These are phyloP conservation scores for Phocides pigmalion DNA, from an alignment of 1,140 invertebrate genomes.

Conservation along the genomic window DNA sequence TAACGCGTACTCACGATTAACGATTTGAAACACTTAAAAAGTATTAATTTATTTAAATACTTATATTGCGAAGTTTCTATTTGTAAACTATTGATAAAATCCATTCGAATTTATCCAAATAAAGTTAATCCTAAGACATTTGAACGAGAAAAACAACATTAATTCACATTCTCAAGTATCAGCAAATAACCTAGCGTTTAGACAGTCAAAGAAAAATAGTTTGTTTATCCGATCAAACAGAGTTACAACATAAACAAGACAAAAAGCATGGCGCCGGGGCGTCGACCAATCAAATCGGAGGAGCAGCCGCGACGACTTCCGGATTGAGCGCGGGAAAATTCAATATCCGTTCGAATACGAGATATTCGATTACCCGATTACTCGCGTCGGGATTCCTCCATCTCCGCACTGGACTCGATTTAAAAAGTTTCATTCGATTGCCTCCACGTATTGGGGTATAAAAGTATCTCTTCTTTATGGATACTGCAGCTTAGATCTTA, in stretches of 20 bases:
- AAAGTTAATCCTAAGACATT: background rate
- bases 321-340: constrained; percentile 66
- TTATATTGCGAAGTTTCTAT: too few species aligned
- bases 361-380: constrained; percentile 72
- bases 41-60: too few species aligned
- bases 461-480: constrained; percentile 22
- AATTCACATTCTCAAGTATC: constrained; percentile 35
- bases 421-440: constrained; percentile 44
- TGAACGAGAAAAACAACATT: constrained; percentile 15
- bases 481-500: constrained; percentile 24
- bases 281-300: constrained; percentile 53
- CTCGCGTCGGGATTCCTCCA: constrained; percentile 47
- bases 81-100: too few species aligned
- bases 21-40: too few species aligned
- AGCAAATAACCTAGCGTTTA: constrained; percentile 29
- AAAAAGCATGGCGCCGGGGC: constrained; percentile 66
- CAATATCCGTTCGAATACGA: constrained; percentile 75
- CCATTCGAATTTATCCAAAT: background rate
- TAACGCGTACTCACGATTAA: too few species aligned
- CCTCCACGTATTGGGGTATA: constrained; percentile 17
- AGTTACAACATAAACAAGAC: constrained; percentile 67
- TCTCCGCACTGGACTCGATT: constrained; percentile 47
- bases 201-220: constrained; percentile 41
- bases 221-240: constrained; percentile 53
- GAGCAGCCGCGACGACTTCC: constrained; percentile 61